Conservation (phyloP, 1,140 invertebrate species). For the Himalopsyche phryganea region DNA sequence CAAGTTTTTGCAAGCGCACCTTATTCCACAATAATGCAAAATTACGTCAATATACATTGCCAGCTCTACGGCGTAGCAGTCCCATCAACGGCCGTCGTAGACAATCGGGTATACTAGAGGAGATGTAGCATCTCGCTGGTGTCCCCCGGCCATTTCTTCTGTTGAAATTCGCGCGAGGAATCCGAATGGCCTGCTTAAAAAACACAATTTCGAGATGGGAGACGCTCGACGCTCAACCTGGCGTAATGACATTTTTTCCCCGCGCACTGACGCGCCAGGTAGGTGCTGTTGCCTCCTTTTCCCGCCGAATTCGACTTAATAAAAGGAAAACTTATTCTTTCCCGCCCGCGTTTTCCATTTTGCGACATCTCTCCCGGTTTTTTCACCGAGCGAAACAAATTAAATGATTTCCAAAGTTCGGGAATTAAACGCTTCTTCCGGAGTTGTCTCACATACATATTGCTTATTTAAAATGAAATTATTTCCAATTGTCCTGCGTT, state of each 20-base stretch:
- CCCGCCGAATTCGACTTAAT: conserved; percentile 25
- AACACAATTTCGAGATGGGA: conserved; percentile 33
- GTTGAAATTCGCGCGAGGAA: conserved; percentile 29
- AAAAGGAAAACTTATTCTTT: conserved; percentile 6
- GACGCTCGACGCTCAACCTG: conserved; percentile 21
- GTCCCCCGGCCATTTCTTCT: background rate
- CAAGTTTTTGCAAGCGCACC: background rate
- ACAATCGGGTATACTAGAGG: conserved; percentile 20
- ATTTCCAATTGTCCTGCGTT: background rate
- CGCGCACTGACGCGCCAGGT: conserved; percentile 3
- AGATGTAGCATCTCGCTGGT: conserved; percentile 1
- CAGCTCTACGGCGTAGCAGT: conserved; percentile 7
- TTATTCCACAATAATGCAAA: conserved; percentile 6
- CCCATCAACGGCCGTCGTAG: conserved; percentile 13
- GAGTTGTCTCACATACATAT: background rate
- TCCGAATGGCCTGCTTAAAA: conserved; percentile 35
- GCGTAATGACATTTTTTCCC: conserved; percentile 31
- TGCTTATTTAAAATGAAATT: background rate
- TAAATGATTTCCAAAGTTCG: conserved; percentile 10
- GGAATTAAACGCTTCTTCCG: conserved; percentile 3
- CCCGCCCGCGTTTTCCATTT: background rate
- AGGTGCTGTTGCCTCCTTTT: conserved; percentile 8
- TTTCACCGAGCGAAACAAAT: conserved; percentile 5
- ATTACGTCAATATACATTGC: background rate
- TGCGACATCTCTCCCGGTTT: background rate